Base-by-base conservation (phyloP, 2,113 vertebrate genomes). In the Nycticryphes semicollaris region DNA sequence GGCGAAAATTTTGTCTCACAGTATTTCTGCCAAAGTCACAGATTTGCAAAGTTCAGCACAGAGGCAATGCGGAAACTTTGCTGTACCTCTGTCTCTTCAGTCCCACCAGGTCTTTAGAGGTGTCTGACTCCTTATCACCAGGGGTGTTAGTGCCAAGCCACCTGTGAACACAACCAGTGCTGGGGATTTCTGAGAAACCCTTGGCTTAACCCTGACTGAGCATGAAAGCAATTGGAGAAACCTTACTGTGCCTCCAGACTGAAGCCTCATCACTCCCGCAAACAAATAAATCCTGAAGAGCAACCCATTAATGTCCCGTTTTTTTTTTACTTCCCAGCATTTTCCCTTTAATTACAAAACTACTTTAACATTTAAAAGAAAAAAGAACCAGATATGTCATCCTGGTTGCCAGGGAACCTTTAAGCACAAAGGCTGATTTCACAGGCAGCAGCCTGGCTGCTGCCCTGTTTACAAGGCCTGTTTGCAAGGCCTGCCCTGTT, bases 1-100 rank as follows among this genome's bases (percentile, higher is more conserved):
- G 27, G 6, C 9, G 23, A 23, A 48, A 37, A 28, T 78, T 74
- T 63, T 22, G 2, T 63, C 27, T 41, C n/a, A 30, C 0, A 0
- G 37, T 20, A 59, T 72, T 91, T 83, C 84, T 93, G 72, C 9
- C 37, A 21, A 82, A 89, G 56, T 43, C 45, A 10, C 3, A 1
- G 15, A 33, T 31, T 66, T 21, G 27, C 67, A 23, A 51, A 59
- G 13, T 11, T 48, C 56, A 72, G 43, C 31, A 27, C 31, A 63
- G 62, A 48, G 39, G 56, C 45, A 51, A 12, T 5, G 39, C 1
- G 2, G 64, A 17, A 17, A 57, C 18, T 79, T 30, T 48, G 50
- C 33, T 75, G 4, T 25, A 35, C n/a, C 31, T 59, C 81, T 50
- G 2, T 16, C 53, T 16, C 28, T 81, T 69, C 63, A 60, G 1